Percentiles rank a stretch among this genome's conserved stretches.
phyloP scores from a whole-genome alignment of 2,113 vertebrate genomes.

The Neolamprologus cancellatus region DNA sequence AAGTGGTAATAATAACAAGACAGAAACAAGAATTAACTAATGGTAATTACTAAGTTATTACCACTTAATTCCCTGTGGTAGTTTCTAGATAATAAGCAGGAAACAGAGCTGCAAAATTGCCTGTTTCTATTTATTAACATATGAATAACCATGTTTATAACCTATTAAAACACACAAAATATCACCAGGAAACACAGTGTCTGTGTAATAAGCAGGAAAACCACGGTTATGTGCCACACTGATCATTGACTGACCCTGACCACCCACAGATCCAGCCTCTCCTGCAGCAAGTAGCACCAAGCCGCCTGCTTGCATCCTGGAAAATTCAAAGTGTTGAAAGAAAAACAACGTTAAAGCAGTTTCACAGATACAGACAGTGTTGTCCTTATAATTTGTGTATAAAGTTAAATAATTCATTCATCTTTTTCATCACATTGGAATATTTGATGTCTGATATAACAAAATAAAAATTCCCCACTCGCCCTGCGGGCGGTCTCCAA shows the following conservation, averaged over 20 bases:
- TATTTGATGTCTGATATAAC: background rate
- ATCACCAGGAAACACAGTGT: background rate
- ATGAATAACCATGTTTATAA: background rate
- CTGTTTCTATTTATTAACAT: background rate
- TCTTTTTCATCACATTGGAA: background rate
- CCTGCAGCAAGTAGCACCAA: background rate
- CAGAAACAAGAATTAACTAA: background rate
- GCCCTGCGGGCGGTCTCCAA: background rate
- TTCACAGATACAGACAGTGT: background rate
- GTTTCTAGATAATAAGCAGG: background rate
- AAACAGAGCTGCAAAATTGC: background rate
- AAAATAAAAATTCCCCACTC: background rate
- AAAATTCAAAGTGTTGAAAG: background rate
- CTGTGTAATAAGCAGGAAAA: background rate
- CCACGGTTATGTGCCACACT: fast-evolving
- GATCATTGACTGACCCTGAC: background rate
- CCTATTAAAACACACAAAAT: fast-evolving
- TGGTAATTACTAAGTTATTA: background rate
- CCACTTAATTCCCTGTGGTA: background rate
- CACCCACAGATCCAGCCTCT: background rate
- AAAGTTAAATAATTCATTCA: background rate
- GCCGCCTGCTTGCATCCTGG: fast-evolving
- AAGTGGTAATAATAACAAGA: background rate
- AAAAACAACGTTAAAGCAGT: background rate
- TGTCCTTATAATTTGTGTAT: background rate